Percentiles rank a stretch among this genome's conserved stretches.
These are phyloP conservation scores for Myotis davidii DNA, from an alignment of 2,113 vertebrate species.

Conservation along the genomic window DNA sequence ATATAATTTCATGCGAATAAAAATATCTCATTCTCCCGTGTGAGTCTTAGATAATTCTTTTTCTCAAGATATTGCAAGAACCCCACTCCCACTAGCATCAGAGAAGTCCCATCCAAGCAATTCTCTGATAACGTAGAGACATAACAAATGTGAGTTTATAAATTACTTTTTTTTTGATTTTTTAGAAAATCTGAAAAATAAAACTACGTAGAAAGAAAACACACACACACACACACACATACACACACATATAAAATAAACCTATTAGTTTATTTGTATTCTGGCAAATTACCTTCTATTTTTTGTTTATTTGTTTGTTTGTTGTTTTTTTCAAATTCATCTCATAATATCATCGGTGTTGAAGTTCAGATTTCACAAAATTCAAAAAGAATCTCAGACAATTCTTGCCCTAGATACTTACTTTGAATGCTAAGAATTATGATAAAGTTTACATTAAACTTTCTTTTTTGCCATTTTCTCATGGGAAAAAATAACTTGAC, in stretches of 20 bases:
- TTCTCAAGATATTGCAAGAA: no score
- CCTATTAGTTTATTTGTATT: background rate
- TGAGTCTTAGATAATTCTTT: no score
- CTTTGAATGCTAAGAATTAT: background rate
- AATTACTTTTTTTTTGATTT: constrained; percentile 3
- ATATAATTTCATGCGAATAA: no score
- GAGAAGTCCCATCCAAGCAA: no score
- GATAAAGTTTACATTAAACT: background rate
- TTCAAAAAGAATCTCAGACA: background rate
- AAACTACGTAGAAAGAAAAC: constrained; percentile 8
- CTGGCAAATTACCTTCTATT: constrained; percentile 28
- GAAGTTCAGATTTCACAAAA: background rate
- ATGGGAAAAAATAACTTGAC: background rate
- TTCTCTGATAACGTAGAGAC: background rate
- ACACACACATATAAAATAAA: background rate
- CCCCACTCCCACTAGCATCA: no score
- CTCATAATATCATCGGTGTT: background rate
- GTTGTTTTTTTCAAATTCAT: background rate
- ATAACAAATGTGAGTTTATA: background rate
- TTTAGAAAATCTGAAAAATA: constrained; percentile 25
- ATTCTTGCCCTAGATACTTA: background rate
- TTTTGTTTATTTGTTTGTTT: background rate
- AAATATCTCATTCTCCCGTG: no score
- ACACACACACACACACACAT: background rate
- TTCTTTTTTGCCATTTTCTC: background rate